Conservation (phyloP, 2,113 vertebrate species). For the Scophthalmus maximus region DNA sequence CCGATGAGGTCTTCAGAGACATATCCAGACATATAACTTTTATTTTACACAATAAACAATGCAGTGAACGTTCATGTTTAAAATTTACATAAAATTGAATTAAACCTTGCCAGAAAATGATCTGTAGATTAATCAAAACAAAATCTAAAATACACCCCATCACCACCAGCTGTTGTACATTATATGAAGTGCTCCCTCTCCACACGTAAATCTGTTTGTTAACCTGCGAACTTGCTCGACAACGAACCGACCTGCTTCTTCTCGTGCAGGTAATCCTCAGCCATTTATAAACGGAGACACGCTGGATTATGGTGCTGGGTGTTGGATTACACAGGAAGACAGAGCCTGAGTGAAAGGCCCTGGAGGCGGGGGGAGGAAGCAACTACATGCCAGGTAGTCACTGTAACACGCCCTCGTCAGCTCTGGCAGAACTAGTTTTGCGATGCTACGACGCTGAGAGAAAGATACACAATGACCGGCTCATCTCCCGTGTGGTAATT, state of each 20-base stretch:
- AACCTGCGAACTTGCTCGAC: conserved; percentile 7
- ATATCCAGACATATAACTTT: too few species aligned
- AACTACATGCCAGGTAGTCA: neutral
- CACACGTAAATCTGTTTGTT: neutral
- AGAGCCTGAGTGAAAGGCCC: neutral
- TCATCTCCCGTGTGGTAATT: neutral
- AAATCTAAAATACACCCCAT: neutral
- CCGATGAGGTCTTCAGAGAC: too few species aligned
- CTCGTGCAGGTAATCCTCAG: conserved; percentile 57
- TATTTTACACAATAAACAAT: too few species aligned
- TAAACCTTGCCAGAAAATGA: too few species aligned
- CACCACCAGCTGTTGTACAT: neutral
- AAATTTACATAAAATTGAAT: too few species aligned
- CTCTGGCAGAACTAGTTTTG: conserved; percentile 45
- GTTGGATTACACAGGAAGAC: conserved; percentile 53
- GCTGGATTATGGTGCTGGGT: conserved; percentile 57
- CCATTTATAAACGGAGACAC: conserved; percentile 65
- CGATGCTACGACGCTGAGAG: neutral
- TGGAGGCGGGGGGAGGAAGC: too few species aligned
- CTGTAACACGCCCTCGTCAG: neutral
- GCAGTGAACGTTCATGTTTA: too few species aligned
- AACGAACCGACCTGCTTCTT: conserved; percentile 27
- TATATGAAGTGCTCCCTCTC: neutral
- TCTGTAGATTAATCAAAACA: neutral
- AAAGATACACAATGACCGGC: neutral